phyloP scores from a whole-genome alignment of 1,140 invertebrate genomes.

The Mya arenaria region DNA sequence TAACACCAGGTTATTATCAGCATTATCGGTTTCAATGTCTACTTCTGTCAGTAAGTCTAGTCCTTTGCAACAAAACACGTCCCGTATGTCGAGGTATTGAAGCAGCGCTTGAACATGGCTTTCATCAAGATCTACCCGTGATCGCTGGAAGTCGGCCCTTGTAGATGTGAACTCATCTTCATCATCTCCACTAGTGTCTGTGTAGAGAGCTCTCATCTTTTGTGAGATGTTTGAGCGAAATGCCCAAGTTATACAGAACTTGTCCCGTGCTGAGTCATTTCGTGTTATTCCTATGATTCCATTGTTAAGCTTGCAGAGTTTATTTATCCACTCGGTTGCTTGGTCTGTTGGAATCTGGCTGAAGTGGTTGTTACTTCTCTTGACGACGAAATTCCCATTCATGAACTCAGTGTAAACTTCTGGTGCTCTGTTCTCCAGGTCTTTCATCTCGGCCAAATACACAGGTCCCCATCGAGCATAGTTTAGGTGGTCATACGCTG shows the following conservation, averaged over 20 bases:
- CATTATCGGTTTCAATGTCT: not conserved
- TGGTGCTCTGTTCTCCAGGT: slow-evolving; percentile 4
- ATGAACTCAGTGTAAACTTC: slow-evolving; percentile 28
- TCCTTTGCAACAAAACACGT: not conserved
- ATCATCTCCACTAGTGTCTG: too few relatives aligned
- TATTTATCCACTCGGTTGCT: slow-evolving; percentile 47
- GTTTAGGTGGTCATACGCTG: slow-evolving; percentile 32
- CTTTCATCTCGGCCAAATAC: slow-evolving; percentile 50
- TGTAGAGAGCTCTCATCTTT: too few relatives aligned
- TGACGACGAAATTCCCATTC: slow-evolving; percentile 43
- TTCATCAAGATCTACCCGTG: not conserved
- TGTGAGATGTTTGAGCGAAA: not conserved
- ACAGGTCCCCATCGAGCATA: slow-evolving; percentile 40
- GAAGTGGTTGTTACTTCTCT: slow-evolving; percentile 41
- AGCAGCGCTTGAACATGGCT: not conserved
- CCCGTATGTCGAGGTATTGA: not conserved
- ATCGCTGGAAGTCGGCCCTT: not conserved
- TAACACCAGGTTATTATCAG: not conserved
- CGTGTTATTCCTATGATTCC: slow-evolving; percentile 3
- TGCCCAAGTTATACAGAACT: slow-evolving; percentile 20
- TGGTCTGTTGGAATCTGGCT: slow-evolving; percentile 44
- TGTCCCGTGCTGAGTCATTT: not conserved
- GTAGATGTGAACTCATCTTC: not conserved
- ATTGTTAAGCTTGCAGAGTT: not conserved
- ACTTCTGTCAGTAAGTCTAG: not conserved